Percentiles rank a stretch among this genome's conserved stretches.
Conservation (phyloP, 1,140 invertebrate genomes). For the Lysiphlebus fabarum region DNA sequence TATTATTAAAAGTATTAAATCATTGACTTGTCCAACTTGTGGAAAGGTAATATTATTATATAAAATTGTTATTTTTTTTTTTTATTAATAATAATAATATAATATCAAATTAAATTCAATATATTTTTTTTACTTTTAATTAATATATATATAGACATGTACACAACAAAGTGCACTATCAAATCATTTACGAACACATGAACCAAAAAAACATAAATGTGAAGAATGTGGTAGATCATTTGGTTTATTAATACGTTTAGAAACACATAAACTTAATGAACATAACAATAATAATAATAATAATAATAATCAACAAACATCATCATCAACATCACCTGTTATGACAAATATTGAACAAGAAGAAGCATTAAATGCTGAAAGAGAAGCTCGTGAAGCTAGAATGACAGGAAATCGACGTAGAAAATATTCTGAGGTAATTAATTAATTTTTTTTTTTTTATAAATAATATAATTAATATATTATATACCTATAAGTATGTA, state of each 20-base stretch:
- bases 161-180: conserved; percentile 47
- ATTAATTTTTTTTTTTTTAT: conserved; percentile 6
- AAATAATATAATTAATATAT: too few relatives aligned
- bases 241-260: conserved; percentile 42
- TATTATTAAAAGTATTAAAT: conserved; percentile 34
- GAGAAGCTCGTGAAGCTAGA: conserved; percentile 41
- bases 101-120: conserved; percentile 1
- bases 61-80: not conserved
- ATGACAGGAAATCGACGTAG: conserved; percentile 32
- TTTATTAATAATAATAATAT: not conserved
- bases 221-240: conserved; percentile 45
- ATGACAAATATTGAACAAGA: conserved; percentile 41
- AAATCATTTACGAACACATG: conserved; percentile 49
- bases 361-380: conserved; percentile 42
- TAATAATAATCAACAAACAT: conserved; percentile 32
- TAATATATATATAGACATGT: conserved; percentile 33
- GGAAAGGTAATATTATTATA: conserved; percentile 35
- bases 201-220: conserved; percentile 45
- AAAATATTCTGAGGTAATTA: conserved; percentile 26
- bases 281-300: too few relatives aligned
- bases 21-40: conserved; percentile 42
- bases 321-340: conserved; percentile 32
- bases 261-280: conserved; percentile 39
- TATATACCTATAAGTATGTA: not conserved
- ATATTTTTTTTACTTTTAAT: conserved; percentile 8